Percentiles rank a stretch among this genome's conserved stretches.
Conservation (phyloP, 2,797 vertebrate genomes). For the Chromis chromis region DNA sequence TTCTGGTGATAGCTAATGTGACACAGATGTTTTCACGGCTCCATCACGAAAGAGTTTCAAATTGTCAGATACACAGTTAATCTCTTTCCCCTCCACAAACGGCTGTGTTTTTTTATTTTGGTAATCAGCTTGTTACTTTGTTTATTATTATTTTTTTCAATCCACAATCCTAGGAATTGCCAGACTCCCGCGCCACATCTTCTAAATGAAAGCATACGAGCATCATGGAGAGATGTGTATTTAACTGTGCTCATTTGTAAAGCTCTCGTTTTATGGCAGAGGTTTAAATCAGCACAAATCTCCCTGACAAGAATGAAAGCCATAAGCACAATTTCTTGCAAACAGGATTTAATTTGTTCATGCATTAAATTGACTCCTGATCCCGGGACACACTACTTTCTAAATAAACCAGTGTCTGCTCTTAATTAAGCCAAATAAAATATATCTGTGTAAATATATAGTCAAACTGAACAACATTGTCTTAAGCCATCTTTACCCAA, state of each 20-base stretch:
- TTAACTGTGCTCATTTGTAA: constrained; percentile 33
- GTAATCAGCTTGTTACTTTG: background rate
- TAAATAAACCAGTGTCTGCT: constrained; percentile 62
- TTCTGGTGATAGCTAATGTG: background rate
- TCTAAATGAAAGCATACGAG: constrained; percentile 18
- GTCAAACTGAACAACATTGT: constrained; percentile 45
- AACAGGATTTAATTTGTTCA: constrained; percentile 79
- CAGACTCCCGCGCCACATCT: background rate
- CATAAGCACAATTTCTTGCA: constrained; percentile 69
- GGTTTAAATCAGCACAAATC: constrained; percentile 66
- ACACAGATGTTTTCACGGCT: background rate
- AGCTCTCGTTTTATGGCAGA: constrained; percentile 37
- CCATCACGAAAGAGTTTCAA: background rate
- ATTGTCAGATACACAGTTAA: background rate
- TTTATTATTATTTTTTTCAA: background rate
- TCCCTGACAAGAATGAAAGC: constrained; percentile 58
- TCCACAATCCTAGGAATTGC: background rate
- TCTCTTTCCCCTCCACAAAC: background rate
- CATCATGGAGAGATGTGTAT: constrained; percentile 31
- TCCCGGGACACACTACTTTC: constrained; percentile 58
- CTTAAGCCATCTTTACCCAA: constrained; percentile 45
- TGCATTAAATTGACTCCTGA: constrained; percentile 75
- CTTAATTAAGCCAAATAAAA: constrained; percentile 69
- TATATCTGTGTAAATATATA: constrained; percentile 52
- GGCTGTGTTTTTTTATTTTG: constrained; percentile 8